phyloP scores from a whole-genome alignment of 2,888 invertebrate genomes.

The Andrena bucephala region DNA sequence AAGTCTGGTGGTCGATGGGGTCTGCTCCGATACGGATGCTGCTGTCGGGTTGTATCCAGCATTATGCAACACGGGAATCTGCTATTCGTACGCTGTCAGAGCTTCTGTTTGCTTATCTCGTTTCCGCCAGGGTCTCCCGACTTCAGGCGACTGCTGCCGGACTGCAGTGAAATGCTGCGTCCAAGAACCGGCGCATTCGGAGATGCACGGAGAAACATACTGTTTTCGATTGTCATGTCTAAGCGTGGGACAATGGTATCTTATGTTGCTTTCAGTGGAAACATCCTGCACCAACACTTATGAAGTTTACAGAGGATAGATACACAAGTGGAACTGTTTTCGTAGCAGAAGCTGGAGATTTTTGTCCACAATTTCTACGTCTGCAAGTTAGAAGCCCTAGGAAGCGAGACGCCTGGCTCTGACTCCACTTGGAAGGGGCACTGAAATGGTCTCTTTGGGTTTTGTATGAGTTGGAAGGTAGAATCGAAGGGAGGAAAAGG shows the following conservation, averaged over 20 bases:
- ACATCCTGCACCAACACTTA: too few relatives aligned
- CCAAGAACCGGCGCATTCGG: background rate
- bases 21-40: constrained; percentile 65
- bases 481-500: background rate
- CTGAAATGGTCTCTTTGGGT: constrained; percentile 5
- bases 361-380: background rate
- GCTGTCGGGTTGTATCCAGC: constrained; percentile 45
- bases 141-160: constrained; percentile 8
- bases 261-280: background rate
- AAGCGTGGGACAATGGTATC: background rate
- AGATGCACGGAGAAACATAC: constrained; percentile 1
- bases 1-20: constrained; percentile 65
- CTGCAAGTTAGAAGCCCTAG: background rate
- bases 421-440: background rate
- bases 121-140: constrained; percentile 18
- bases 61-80: constrained; percentile 28
- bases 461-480: background rate
- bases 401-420: background rate
- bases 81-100: constrained; percentile 1
- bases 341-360: background rate
- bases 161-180: constrained; percentile 4
- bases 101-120: constrained; percentile 41
- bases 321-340: background rate
- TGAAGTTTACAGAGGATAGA: background rate
- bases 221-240: background rate